phyloP scores from a whole-genome alignment of 2,113 vertebrate genomes.

The Bolborhynchus lineola region DNA sequence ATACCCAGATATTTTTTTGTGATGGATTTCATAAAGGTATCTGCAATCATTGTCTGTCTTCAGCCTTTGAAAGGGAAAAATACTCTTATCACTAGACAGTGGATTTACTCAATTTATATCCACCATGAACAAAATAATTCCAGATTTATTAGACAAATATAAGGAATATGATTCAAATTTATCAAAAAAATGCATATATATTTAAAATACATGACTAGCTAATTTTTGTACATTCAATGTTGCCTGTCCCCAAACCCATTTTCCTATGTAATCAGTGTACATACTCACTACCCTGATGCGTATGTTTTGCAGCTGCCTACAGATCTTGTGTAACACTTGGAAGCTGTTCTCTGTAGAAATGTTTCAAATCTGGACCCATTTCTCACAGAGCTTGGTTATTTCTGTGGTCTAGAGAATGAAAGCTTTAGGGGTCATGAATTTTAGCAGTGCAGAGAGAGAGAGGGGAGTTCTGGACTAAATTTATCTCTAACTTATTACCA shows the following conservation, averaged over 20 bases:
- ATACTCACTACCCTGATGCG: not conserved
- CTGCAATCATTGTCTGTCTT: not conserved
- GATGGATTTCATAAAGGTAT: not conserved
- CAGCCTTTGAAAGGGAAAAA: not conserved
- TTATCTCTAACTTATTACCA: not conserved
- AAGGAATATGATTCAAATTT: not conserved
- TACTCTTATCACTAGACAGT: not conserved
- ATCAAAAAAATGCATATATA: not conserved
- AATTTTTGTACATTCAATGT: not conserved
- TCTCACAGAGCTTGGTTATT: not conserved
- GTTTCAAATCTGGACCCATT: not conserved
- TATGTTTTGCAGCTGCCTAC: not conserved
- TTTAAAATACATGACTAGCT: not conserved
- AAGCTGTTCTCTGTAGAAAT: not conserved
- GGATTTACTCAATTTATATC: not conserved
- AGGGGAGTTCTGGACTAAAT: not conserved
- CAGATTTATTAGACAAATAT: not conserved
- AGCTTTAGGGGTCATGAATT: rapidly evolving
- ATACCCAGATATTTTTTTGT: not conserved
- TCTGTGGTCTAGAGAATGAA: not conserved
- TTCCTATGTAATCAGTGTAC: not conserved
- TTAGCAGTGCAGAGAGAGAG: not conserved
- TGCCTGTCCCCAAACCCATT: not conserved
- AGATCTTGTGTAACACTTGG: not conserved
- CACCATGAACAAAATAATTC: not conserved